Conservation (phyloP, 2,888 invertebrate genomes). For the Hydrotaea cyrtoneurina region DNA sequence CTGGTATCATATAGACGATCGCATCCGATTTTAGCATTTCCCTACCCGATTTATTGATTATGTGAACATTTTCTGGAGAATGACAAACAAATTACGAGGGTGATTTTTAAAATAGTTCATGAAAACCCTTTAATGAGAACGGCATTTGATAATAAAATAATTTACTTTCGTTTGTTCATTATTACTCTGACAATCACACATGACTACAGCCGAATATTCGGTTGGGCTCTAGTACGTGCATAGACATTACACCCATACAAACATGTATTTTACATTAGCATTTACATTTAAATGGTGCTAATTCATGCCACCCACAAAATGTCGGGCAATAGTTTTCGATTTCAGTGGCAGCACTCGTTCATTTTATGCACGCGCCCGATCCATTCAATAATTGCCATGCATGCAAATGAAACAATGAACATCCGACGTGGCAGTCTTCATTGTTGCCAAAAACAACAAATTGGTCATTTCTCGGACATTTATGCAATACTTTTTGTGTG, state of each 20-base stretch:
- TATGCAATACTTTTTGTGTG: neutral
- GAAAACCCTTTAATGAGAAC: too few species aligned
- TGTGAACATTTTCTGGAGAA: too few species aligned
- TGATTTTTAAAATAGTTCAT: too few species aligned
- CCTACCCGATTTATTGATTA: too few species aligned
- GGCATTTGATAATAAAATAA: too few species aligned
- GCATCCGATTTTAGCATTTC: too few species aligned
- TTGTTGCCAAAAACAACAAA: slow-evolving; percentile 55
- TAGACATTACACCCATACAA: neutral
- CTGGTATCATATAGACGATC: too few species aligned
- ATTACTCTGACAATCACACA: too few species aligned
- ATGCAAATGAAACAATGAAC: neutral
- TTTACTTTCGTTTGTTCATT: too few species aligned
- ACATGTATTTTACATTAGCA: neutral
- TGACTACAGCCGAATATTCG: too few species aligned
- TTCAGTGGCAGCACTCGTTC: neutral
- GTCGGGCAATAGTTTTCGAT: neutral
- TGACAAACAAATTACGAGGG: too few species aligned
- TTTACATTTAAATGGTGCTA: neutral
- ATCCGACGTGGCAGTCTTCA: neutral
- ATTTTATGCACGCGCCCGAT: slow-evolving; percentile 55
- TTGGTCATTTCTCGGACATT: neutral
- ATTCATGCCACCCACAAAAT: neutral
- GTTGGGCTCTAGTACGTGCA: neutral
- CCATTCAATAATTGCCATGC: slow-evolving; percentile 27